These are phyloP conservation scores for Brenthis daphne DNA, from an alignment of 2,888 invertebrate genomes.

Conservation along the genomic window DNA sequence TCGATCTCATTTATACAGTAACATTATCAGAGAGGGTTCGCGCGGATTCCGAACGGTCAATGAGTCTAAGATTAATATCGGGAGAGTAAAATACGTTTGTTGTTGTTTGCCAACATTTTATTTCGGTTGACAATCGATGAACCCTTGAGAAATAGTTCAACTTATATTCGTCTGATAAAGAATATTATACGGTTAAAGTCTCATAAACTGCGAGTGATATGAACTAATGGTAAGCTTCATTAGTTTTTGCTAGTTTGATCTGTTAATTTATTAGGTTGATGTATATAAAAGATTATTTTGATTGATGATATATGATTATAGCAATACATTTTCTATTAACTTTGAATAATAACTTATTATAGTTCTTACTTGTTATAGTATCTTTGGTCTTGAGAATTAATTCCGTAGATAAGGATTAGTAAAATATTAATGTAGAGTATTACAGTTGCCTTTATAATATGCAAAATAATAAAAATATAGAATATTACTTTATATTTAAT, in stretches of 20 bases:
- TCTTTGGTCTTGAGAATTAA: no score
- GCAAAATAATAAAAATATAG: no score
- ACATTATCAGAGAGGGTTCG: slow-evolving; percentile 63
- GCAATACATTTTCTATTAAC: no score
- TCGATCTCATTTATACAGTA: slow-evolving; percentile 70
- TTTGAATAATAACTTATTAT: no score
- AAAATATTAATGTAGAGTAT: no score
- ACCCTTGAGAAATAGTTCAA: slow-evolving; percentile 46
- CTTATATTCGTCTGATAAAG: slow-evolving; percentile 45
- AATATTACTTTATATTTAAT: no score
- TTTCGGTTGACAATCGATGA: slow-evolving; percentile 44
- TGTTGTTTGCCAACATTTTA: slow-evolving; percentile 50
- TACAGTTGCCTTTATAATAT: no score
- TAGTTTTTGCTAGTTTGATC: slow-evolving; percentile 25
- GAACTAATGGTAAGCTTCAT: slow-evolving; percentile 16
- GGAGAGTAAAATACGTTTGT: slow-evolving; percentile 47
- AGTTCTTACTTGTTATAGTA: no score
- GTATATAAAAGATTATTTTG: slow-evolving; percentile 1
- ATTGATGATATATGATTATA: no score
- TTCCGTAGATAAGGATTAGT: no score
- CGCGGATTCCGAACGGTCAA: slow-evolving; percentile 53
- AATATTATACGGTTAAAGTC: slow-evolving; percentile 37
- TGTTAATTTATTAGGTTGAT: slow-evolving; percentile 6
- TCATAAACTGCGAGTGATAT: slow-evolving; percentile 37
- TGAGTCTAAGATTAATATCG: slow-evolving; percentile 59